A percentile compares a stretch with the other conserved stretches of the same genome.
These are phyloP conservation scores for Neomorphus geoffroyi DNA, from an alignment of 2,797 vertebrate genomes.

Conservation along the genomic window DNA sequence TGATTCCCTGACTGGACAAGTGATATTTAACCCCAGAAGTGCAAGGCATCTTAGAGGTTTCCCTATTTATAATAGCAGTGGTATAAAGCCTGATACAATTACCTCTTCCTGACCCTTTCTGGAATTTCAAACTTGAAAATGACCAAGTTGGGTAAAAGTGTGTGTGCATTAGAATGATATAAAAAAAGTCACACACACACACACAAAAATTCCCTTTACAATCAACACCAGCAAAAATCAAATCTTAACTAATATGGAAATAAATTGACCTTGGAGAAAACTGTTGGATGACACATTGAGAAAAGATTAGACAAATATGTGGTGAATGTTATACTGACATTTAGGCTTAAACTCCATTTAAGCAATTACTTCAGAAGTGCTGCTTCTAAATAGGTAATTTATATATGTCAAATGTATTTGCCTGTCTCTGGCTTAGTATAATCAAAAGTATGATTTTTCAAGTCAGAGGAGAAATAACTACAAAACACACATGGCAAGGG, in stretches of 20 bases:
- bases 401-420: slow-evolving; percentile 24
- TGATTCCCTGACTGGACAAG: neutral
- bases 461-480: neutral
- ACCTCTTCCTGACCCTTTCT: neutral
- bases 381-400: slow-evolving; percentile 43
- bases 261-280: slow-evolving; percentile 25
- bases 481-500: neutral
- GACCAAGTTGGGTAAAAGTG: neutral
- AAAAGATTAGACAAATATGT: slow-evolving; percentile 11
- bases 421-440: neutral
- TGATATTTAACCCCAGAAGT: neutral
- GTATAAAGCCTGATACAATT: neutral
- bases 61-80: neutral
- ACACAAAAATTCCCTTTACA: neutral
- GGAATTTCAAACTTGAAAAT: neutral
- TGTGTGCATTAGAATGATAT: neutral
- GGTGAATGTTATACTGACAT: slow-evolving; percentile 8
- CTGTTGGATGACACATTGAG: neutral
- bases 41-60: neutral
- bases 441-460: slow-evolving; percentile 18
- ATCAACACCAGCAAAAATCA: neutral
- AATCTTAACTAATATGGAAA: neutral
- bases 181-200: neutral
- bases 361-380: slow-evolving; percentile 19
- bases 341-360: slow-evolving; percentile 28